These are phyloP conservation scores for Bombyx mandarina DNA, from an alignment of 1,140 invertebrate genomes.

Conservation along the genomic window DNA sequence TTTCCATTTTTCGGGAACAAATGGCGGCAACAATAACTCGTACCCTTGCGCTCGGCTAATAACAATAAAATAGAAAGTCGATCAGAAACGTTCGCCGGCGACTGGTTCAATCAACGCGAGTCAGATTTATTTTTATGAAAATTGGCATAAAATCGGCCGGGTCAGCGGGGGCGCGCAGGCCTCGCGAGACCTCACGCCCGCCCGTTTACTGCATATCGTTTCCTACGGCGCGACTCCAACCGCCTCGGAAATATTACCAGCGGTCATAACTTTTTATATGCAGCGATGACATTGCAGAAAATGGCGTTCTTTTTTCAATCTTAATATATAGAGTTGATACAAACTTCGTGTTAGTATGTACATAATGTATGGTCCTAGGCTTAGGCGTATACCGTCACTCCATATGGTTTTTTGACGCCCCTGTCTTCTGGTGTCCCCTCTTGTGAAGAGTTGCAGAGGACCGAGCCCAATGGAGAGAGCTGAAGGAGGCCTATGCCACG, in stretches of 20 bases:
- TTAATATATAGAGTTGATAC: too few relatives aligned
- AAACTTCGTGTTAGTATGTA: too few relatives aligned
- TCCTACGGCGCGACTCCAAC: slow-evolving; percentile 10
- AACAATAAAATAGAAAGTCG: slow-evolving; percentile 69
- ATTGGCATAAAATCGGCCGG: slow-evolving; percentile 67
- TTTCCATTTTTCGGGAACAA: slow-evolving; percentile 49
- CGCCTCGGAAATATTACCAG: slow-evolving; percentile 61
- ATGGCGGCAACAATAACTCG: slow-evolving; percentile 65
- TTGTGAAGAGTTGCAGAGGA: too few relatives aligned
- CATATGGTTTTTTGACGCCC: too few relatives aligned
- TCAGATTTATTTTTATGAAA: slow-evolving; percentile 71
- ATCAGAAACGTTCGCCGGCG: slow-evolving; percentile 50
- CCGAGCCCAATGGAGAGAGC: too few relatives aligned
- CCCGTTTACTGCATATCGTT: slow-evolving; percentile 60
- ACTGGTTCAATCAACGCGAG: slow-evolving; percentile 66
- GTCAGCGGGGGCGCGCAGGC: slow-evolving; percentile 45
- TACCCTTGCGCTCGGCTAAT: slow-evolving; percentile 63
- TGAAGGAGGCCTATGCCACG: too few relatives aligned
- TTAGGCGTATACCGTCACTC: too few relatives aligned
- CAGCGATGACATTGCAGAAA: slow-evolving; percentile 68
- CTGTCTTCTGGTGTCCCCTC: too few relatives aligned
- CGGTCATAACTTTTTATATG: slow-evolving; percentile 71
- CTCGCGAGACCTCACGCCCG: slow-evolving; percentile 63
- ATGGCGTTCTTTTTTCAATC: slow-evolving; percentile 19
- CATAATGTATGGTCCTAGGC: too few relatives aligned